Evolutionary conservation across 2,888 invertebrate genomes (phyloP), one percentile per base, ranked within the genome.

Genomic region (Andrena praecox): DNA sequence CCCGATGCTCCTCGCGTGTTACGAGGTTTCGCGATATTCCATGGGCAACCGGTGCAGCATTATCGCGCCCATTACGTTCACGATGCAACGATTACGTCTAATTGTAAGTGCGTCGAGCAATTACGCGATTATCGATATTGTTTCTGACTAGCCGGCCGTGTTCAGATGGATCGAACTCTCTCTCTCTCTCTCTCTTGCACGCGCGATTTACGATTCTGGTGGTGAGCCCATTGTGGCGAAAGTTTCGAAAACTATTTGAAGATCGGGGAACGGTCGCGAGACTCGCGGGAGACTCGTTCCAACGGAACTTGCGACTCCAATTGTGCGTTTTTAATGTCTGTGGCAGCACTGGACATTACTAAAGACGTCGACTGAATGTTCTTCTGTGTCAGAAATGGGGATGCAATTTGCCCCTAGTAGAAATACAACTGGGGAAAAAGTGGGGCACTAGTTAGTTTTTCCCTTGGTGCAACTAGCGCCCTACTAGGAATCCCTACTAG

Each of bases 61-160:
- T 66, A 69, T 76, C 80, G 73, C 76, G 72, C 69, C 80, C 80
- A 79, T 87, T 89, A 85, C 80, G 73, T 76, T 85, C 71, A 84
- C 80, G 69, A 77, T 64, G 35, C 60, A 74, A 67, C 66, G 62
- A 80, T 87, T 87, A 76, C 63, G 24, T 59, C 31, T 27, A 77
- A 77, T 77, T 77, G 77, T 50, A 77, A 84, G 68, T 66, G 72
- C 33, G 64, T 67, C 59, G 66, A 67, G 64, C 67, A 77, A 82
- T 86, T 82, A 75, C 72, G 52, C 72, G 85, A 79, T 85, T 83
- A 83, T 85, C 82, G 72, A 59, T 42, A 77, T 31, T 71, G 35
- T 67, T 67, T 73, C 56, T 59, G 56, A 76, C 69, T 81, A 62
- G 35, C 50, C 71, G 20, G 50, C 71, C 60, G 42, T 16, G 24